Base-by-base conservation (phyloP, 2,797 vertebrate genomes). In the Cryptoblepharus egeriae region DNA sequence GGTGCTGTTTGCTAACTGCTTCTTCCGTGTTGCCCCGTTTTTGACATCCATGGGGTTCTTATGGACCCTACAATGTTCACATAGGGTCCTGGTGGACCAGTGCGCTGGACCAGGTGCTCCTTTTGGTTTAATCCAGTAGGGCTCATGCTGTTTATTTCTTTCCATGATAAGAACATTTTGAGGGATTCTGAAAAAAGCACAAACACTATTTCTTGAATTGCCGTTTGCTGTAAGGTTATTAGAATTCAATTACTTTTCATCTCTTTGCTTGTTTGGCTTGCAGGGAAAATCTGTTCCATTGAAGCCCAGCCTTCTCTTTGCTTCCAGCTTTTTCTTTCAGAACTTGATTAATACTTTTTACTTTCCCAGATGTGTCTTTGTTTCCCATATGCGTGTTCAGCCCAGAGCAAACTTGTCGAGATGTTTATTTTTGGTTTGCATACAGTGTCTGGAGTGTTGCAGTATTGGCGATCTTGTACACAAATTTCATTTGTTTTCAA, bases 301-400 rank as follows among this genome's bases (percentile, higher is more conserved):
- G 69, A 85, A 85, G 81, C 80, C 30, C 77, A 49, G 89, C 75
- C 77, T 84, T 16, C 5, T 85, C 30, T 12, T 74, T 88, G 67
- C 70, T 90, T 83, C 87, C 79, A 92, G 80, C 69, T 89, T 82
- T 63, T 80, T 74, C 83, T 88, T 92, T 93, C 58, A 57, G 87
- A 92, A 79, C 32, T 68, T 90, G 91, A 75, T 93, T 93, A 94
- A 88, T 92, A 92, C 42, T 90, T 92, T 93, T 90, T 67, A 24
- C 86, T 92, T 86, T 91, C 77, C 82, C 89, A 89, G 93, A 89
- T 90, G 88, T 80, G 88, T 65, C 89, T 91, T 92, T 81, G 88
- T 92, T 94, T 91, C 79, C 77, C 88, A 86, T 93, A 90, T 91
- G 90, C 37, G 83, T 79, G 85, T 75, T 92, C 85, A 90, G 83